Base-by-base conservation (phyloP, 2,797 vertebrate genomes). In the Sebastes oblongus region DNA sequence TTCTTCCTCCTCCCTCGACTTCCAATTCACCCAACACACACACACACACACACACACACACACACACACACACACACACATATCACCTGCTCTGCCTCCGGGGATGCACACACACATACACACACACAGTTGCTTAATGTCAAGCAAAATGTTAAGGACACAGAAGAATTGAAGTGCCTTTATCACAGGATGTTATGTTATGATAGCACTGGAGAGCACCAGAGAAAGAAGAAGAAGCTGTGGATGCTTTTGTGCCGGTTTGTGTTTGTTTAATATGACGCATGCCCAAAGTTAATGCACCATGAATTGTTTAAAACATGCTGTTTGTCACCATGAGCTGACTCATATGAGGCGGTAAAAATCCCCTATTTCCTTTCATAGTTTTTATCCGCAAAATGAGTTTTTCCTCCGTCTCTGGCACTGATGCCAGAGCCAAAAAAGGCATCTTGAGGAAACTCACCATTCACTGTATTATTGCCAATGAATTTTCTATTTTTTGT, bases 1-100 rank as follows among this genome's bases (percentile, higher is more conserved):
- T 93, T 88, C 91, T 87, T 89, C 84, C 72, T 86, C 84, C 87
- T 88, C 79, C 77, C 80, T 80, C 85, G 72, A 84, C 83, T 85
- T 88, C 86, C 78, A 90, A 27, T 85, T 84, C 87, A 83, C 66
- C 62, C 69, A 39, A 39, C 87, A 70, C 24, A 64, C 79, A 72
- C 69, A 74, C 77, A 64, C 75, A 72, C 69, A 74, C 75, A 59
- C 65, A 14, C 79, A 72, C 69, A 74, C 77, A 64, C 75, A 72
- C 69, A 74, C 75, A 59, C 65, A 14, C 79, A 72, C 69, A 74
- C 77, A 59, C 65, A 16, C 79, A 78, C 54, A 73, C 66, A 66
- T 34, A 80, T 75, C 88, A 89, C 84, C 87, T 87, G 87, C 82
- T 81, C 86, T 65, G 66, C 67, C 68, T 81, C 62, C 1, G 22